phyloP scores from a whole-genome alignment of 1,140 invertebrate genomes.

The Drosophila orena region DNA sequence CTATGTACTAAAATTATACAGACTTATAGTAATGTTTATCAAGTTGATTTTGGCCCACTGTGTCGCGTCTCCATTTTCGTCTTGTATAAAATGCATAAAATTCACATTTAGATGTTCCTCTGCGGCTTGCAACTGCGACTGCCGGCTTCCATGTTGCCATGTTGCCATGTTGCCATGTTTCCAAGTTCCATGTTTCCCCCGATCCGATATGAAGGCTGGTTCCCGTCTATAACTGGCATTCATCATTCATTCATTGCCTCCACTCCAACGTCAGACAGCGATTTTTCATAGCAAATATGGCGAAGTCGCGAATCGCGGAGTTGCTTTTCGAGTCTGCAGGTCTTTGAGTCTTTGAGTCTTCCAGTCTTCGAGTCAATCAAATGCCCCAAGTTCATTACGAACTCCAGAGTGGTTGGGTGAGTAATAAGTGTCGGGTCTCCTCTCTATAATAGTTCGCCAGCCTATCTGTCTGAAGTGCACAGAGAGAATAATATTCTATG shows the following conservation, averaged over 20 bases:
- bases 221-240: conserved; percentile 55
- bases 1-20: no score
- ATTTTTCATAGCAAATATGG: conserved; percentile 72
- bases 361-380: conserved; percentile 74
- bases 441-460: conserved; percentile 56
- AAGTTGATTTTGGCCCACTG: conserved; percentile 32
- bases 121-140: conserved; percentile 38
- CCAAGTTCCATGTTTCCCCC: conserved; percentile 1
- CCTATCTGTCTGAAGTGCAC: conserved; percentile 42
- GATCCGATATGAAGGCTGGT: conserved; percentile 25
- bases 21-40: no score
- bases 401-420: conserved; percentile 74
- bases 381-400: conserved; percentile 78
- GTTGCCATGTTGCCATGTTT: neutral
- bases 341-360: no score
- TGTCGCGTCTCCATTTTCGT: conserved; percentile 55
- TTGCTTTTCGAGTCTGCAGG: conserved; percentile 29
- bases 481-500: neutral
- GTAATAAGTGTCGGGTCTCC: conserved; percentile 70
- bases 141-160: conserved; percentile 48
- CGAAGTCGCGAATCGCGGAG: conserved; percentile 47
- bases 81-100: conserved; percentile 77
- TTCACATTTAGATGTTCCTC: conserved; percentile 75
- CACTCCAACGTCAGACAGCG: conserved; percentile 22
- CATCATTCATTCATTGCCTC: conserved; percentile 78